Base-by-base conservation (phyloP, 2,888 invertebrate species). In the Noctua fimbriata region DNA sequence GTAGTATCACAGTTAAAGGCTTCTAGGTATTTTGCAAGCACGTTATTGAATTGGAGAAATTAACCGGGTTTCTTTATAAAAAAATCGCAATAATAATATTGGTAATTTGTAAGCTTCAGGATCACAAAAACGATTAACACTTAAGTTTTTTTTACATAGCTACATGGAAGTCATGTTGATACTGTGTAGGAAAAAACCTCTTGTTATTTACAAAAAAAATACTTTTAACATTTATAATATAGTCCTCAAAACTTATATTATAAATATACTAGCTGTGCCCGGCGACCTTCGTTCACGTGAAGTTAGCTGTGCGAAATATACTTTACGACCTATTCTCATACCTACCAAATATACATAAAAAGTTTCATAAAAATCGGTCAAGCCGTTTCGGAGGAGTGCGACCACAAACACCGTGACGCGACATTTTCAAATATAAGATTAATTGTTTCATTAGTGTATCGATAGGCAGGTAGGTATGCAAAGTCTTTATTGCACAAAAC, bases 401-500 rank as follows among this genome's bases (percentile, higher is more conserved):
- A 36, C 36, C 36, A 36, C 36, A 36, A 36, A 36, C 36, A 36
- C 36, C 36, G 36, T 5, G 36, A 36, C 36, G 5, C 36, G 4
- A 36, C 36, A 36, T 36, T 36, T 36, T 36, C 5, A 4, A 36
- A 36, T 36, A 36, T 36, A 36, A 36, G 36, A 36, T 36, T 55
- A 12, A 6, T 21, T 41, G 41, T 63, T 80, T 44, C n/a, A 80
- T 52, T 44, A n/a, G 36, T n/a, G 32, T 7, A 63, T 44, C 36
- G 41, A 18, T 55, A n/a, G 18, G 32, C 21, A 28, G 14, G 44
- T 44, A 32, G n/a, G 47, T 32, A 28, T 24, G 32, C 16, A n/a
- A 32, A 18, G n/a, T 28, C 12, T 36, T 18, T 55, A 66, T 24
- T 55, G 24, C 63, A 79, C 41, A 44, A 81, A 65, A 74, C 58